Conservation (phyloP, 2,888 invertebrate species). For the Diarsia dahlii region DNA sequence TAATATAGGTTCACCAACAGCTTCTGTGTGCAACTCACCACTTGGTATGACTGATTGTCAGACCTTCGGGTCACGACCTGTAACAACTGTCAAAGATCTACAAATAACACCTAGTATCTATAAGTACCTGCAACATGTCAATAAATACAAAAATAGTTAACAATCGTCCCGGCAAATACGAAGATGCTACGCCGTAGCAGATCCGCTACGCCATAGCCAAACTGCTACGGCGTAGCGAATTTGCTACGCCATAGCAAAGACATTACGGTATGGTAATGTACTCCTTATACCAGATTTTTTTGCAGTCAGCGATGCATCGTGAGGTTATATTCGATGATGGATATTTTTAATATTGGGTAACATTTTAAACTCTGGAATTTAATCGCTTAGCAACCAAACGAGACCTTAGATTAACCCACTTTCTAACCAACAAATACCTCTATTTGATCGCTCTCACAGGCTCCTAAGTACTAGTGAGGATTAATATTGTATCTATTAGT, state of each 20-base stretch:
- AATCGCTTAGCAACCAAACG: neutral
- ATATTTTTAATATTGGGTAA: neutral
- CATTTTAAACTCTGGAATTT: neutral
- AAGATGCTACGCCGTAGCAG: neutral
- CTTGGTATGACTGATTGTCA: no score
- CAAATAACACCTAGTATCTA: no score
- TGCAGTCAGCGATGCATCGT: neutral
- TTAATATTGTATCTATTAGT: no score
- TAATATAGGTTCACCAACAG: no score
- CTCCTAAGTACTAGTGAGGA: no score
- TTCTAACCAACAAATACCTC: constrained; percentile 3
- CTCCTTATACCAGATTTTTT: neutral
- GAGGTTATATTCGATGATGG: neutral
- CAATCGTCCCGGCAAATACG: neutral
- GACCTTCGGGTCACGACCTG: neutral
- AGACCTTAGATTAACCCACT: neutral
- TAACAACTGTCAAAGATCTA: neutral
- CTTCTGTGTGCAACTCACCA: no score
- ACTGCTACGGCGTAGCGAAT: neutral
- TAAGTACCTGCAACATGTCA: neutral
- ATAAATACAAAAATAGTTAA: neutral
- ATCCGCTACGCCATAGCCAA: neutral
- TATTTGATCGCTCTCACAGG: constrained; percentile 22
- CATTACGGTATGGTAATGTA: neutral
- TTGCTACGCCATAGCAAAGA: neutral